Base-by-base conservation (phyloP, 2,888 invertebrate species). In the Drosophila mimetica region DNA sequence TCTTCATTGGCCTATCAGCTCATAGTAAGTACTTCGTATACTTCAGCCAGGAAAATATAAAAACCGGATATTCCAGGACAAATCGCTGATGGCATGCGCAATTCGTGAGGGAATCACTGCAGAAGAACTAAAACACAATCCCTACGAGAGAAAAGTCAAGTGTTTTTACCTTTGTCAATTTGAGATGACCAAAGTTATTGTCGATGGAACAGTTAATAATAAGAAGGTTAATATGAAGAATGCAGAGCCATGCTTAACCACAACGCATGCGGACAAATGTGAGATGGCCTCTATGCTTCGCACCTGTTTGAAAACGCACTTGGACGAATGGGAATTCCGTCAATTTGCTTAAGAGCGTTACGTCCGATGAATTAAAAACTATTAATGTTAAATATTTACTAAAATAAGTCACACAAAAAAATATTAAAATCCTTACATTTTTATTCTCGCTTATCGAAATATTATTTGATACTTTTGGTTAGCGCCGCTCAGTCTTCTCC, bases 401-500 rank as follows among this genome's bases (percentile, higher is more conserved):
- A 34, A 34, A 34, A 34, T 34, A 34, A 34, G 5, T 32, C 30
- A 11, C 11, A 34, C 13, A 4, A 11, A 13, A 13, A n/a, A 34
- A 34, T 34, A n/a, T n/a, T 5, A n/a, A 34, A n/a, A n/a, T 6
- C 34, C n/a, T 1, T 2, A n/a, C 13, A 5, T 32, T 32, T 9
- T 13, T 3, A 11, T 34, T 34, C n/a, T 34, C 6, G 13, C 1
- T 4, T 18, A 11, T 11, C 18, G 6, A 39, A 28, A 14, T 11
- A 28, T 28, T 44, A 2, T 9, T 9, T 14, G 0, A 14, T 14
- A 2, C 53, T 39, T 39, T 18, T 4, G 3, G 2, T 5, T 39
- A 39, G 39, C 39, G 39, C 39, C 39, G 11, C 30, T 42, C 46
- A 5, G 37, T 66, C 42, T 44, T 6, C 6, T 14, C 37, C 11